These are phyloP conservation scores for Cervus canadensis DNA, from an alignment of 2,113 vertebrate genomes.

Conservation along the genomic window DNA sequence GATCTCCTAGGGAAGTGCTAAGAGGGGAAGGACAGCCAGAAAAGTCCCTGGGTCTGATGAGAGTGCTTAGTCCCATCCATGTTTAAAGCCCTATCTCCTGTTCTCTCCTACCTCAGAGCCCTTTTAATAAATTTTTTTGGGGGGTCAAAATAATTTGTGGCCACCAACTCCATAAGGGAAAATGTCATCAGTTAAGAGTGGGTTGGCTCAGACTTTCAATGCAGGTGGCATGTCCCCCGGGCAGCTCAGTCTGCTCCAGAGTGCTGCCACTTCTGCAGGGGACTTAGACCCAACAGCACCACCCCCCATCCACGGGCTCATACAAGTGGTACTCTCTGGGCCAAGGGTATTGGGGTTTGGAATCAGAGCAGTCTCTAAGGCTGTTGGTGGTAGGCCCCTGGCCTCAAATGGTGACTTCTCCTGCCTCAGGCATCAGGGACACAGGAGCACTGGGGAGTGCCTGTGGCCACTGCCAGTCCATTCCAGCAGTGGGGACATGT, in stretches of 20 bases:
- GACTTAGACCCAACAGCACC: neutral
- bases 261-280: neutral
- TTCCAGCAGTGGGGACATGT: neutral
- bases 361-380: neutral
- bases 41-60: neutral
- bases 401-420: neutral
- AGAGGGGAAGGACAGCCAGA: neutral
- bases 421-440: neutral
- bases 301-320: neutral
- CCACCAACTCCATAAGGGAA: neutral
- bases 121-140: constrained; percentile 38
- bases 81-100: neutral
- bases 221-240: neutral
- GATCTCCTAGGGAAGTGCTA: neutral
- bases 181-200: constrained; percentile 16
- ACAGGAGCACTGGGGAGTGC: neutral
- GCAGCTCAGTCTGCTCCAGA: neutral
- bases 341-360: neutral
- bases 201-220: neutral
- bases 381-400: neutral
- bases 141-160: constrained; percentile 8
- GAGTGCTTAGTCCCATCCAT: neutral
- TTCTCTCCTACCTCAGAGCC: constrained; percentile 19
- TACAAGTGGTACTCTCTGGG: neutral
- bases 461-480: neutral